These are phyloP conservation scores for Lysandra bellargus DNA, from an alignment of 2,888 invertebrate genomes.

Conservation along the genomic window DNA sequence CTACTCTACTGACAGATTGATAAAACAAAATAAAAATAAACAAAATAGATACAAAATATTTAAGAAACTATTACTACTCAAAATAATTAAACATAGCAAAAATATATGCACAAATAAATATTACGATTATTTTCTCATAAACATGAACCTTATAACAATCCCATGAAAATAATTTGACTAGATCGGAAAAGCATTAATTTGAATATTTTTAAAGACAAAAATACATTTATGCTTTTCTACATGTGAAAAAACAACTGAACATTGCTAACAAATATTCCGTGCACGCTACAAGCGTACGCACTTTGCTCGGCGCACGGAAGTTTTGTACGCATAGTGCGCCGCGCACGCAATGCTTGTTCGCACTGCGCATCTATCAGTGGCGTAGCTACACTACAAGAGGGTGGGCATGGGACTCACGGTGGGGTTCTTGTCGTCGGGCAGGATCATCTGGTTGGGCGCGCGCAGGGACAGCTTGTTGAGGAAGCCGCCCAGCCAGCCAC, in stretches of 20 bases:
- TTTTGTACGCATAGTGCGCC: background rate
- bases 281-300: background rate
- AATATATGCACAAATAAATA: background rate
- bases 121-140: background rate
- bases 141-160: background rate
- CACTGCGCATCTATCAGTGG: background rate
- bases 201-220: background rate
- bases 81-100: conserved; percentile 7
- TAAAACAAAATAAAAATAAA: background rate
- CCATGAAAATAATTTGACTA: background rate
- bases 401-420: conserved; percentile 83
- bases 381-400: conserved; percentile 42
- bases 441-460: conserved; percentile 96
- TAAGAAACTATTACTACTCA: background rate
- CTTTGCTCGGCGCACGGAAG: background rate
- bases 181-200: background rate
- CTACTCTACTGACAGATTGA: background rate
- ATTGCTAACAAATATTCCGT: background rate
- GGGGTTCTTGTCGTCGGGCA: conserved; percentile 97
- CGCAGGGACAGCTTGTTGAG: conserved; percentile 90
- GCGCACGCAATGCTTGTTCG: background rate
- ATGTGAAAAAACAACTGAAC: background rate
- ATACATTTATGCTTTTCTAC: background rate
- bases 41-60: background rate
- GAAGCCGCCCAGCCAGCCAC: conserved; percentile 93